Percentiles rank a stretch among this genome's conserved stretches.
Evolutionary conservation across 2,797 vertebrate species (phyloP).

Genomic region (Sus cebifrons): DNA sequence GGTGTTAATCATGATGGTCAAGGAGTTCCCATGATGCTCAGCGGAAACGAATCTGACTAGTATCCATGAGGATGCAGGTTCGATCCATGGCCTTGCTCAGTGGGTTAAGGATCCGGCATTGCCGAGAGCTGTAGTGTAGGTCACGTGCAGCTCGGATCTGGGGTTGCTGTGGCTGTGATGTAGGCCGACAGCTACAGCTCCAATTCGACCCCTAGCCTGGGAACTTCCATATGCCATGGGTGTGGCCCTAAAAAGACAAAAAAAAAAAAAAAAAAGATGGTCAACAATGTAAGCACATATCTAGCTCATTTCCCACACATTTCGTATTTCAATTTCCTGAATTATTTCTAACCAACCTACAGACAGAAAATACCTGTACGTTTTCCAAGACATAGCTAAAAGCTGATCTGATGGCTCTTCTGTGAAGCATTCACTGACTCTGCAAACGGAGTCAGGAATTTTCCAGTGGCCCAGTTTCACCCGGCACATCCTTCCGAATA

Average conservation of each 20-base stretch:
- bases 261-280: too few species aligned
- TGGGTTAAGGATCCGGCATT: too few species aligned
- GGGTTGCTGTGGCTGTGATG: too few species aligned
- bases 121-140: too few species aligned
- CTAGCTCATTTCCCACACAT: slow-evolving; percentile 62
- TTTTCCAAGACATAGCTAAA: slow-evolving; percentile 60
- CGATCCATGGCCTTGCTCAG: too few species aligned
- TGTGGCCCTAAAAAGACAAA: too few species aligned
- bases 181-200: too few species aligned
- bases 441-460: neutral
- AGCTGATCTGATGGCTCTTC: neutral
- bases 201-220: too few species aligned
- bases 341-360: slow-evolving; percentile 63
- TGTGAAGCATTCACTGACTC: slow-evolving; percentile 34
- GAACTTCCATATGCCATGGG: too few species aligned
- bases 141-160: too few species aligned
- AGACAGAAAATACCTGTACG: slow-evolving; percentile 57
- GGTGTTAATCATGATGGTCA: slow-evolving; percentile 49
- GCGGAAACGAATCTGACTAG: too few species aligned
- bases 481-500: neutral
- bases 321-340: slow-evolving; percentile 66
- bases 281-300: slow-evolving; percentile 56
- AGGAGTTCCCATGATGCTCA: neutral
- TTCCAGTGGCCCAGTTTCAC: slow-evolving; percentile 30
- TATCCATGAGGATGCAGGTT: too few species aligned